phyloP scores from a whole-genome alignment of 2,888 invertebrate genomes.

The Drosophila austrosaltans region DNA sequence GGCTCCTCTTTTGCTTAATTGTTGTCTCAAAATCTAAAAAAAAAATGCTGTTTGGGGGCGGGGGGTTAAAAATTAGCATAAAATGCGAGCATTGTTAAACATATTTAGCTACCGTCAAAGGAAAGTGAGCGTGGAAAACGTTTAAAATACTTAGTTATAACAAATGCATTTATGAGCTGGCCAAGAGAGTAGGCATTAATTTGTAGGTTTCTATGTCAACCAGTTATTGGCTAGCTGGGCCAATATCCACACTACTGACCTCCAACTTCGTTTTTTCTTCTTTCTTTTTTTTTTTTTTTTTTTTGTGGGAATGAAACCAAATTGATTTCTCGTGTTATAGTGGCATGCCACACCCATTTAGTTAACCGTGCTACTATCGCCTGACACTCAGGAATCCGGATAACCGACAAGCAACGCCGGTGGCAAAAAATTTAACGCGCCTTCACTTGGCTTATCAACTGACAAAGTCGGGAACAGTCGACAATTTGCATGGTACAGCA shows the following conservation, averaged over 20 bases:
- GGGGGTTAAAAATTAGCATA: conserved; percentile 60
- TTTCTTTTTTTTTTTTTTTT: conserved; percentile 22
- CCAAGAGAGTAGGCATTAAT: conserved; percentile 27
- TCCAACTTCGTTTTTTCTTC: conserved; percentile 1
- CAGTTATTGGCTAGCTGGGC: not conserved
- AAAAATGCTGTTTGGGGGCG: no score
- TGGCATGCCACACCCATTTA: conserved; percentile 45
- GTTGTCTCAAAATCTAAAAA: conserved; percentile 49
- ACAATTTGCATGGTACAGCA: conserved; percentile 42
- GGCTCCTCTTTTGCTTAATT: conserved; percentile 51
- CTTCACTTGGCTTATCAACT: conserved; percentile 58
- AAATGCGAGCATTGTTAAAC: conserved; percentile 49
- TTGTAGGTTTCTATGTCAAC: conserved; percentile 43
- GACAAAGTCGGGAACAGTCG: conserved; percentile 56
- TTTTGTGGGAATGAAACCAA: conserved; percentile 28
- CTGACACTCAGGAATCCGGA: conserved; percentile 37
- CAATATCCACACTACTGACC: conserved; percentile 14
- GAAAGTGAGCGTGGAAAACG: conserved; percentile 66
- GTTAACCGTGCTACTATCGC: conserved; percentile 21
- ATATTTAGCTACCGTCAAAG: conserved; percentile 34
- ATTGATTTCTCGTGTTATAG: conserved; percentile 48
- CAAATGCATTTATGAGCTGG: conserved; percentile 49
- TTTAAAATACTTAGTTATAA: conserved; percentile 28
- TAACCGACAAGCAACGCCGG: conserved; percentile 54
- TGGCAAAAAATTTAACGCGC: conserved; percentile 60